Evolutionary conservation across 2,797 vertebrate genomes (phyloP), one percentile per base, ranked within the genome.

Genomic region (Thaleichthys pacificus): DNA sequence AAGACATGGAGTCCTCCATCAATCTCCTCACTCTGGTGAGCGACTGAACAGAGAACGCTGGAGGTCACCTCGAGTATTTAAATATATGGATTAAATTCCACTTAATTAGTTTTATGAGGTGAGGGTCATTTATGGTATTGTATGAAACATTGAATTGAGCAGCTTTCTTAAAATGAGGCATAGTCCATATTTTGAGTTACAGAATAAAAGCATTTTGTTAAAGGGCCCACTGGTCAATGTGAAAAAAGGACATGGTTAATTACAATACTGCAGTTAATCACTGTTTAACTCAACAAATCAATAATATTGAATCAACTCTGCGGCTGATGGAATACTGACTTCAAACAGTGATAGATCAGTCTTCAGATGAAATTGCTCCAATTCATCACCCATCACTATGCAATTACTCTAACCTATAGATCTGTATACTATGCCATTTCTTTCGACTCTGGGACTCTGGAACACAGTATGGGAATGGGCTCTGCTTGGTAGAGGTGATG

Each of bases 11-110:
- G 84, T 94, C 94, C 0, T 93, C 92, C 0, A 4, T 97, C 80
- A 87, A 89, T 85, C 86, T 91, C 0, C 77, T 97, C 81, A 87
- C 91, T 47, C 93, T 95, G 95, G 96, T 97, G 76, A 88, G 51
- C n/a, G 67, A 15, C 32, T 15, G 8, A 35, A 30, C 1, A 49
- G n/a, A 22, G 5, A 4, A 2, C 24, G 6, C 51, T 5, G 17
- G 4, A 56, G 17, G 19, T 56, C 51, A 56, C 19, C 42, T 56
- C 15, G 5, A 17, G 15, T n/a, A 7, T 56, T 6, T 56, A n/a
- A 56, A 17, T 56, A 17, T 56, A 56, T 56, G 19, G 49, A n/a
- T 56, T 6, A 56, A 7, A 56, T 56, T 56, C 4, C 51, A 56
- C 17, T 56, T 56, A n/a, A n/a, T 56, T 19, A 5, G 7, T 51